Evolutionary conservation across 2,113 vertebrate genomes (phyloP).

Genomic region (Boleophthalmus pectinirostris): DNA sequence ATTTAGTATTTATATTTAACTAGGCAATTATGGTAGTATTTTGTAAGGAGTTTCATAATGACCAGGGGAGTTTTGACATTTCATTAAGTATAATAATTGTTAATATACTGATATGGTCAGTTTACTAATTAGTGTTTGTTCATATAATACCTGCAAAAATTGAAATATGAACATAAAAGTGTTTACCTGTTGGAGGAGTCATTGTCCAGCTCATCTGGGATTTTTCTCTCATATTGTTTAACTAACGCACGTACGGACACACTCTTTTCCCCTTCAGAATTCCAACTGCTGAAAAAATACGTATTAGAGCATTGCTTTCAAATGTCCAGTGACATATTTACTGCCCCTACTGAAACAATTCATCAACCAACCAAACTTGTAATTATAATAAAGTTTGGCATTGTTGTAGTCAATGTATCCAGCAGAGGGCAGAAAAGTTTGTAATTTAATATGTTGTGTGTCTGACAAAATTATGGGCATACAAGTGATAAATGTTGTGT

Average conservation of each 20-base stretch:
- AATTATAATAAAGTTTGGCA: neutral
- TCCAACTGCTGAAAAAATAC: slow-evolving; percentile 47
- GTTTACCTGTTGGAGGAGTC: slow-evolving; percentile 78
- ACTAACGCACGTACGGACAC: slow-evolving; percentile 91
- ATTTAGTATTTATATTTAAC: neutral
- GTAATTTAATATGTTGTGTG: neutral
- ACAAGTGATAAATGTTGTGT: neutral
- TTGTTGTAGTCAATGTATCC: slow-evolving; percentile 14
- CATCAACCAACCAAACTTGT: neutral
- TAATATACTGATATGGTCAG: neutral
- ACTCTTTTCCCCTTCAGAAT: slow-evolving; percentile 78
- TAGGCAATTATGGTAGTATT: slow-evolving; percentile 6
- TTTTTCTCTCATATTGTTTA: slow-evolving; percentile 87
- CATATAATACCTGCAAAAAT: too few species aligned
- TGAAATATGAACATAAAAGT: neutral
- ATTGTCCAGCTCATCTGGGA: slow-evolving; percentile 67
- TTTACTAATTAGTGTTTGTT: too few species aligned
- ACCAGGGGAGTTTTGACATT: neutral
- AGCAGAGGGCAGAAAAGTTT: slow-evolving; percentile 50
- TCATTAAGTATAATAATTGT: too few species aligned
- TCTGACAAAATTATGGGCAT: neutral
- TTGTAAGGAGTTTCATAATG: neutral
- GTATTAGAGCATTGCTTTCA: neutral
- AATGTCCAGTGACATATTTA: neutral
- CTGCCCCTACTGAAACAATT: neutral